phyloP scores from a whole-genome alignment of 2,797 vertebrate genomes.

The Leptatherina wallacei region DNA sequence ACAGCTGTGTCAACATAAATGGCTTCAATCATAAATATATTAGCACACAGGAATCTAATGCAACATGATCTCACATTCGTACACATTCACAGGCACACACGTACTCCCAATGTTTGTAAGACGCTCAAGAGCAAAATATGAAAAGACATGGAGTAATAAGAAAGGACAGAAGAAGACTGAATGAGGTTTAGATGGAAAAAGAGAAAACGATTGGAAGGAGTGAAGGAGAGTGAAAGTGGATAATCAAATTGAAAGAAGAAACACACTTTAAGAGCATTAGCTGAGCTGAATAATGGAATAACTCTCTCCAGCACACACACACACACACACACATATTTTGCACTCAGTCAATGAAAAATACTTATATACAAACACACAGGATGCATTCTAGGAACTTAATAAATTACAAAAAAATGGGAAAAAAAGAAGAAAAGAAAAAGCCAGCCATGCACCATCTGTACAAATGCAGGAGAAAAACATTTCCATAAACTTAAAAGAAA shows the following conservation, averaged over 20 bases:
- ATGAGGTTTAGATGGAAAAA: slow-evolving; percentile 33
- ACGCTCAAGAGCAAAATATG: slow-evolving; percentile 25
- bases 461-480: slow-evolving; percentile 57
- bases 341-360: slow-evolving; percentile 33
- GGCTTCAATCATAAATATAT: slow-evolving; percentile 35
- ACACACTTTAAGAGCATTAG: slow-evolving; percentile 81
- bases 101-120: slow-evolving; percentile 28
- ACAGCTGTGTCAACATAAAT: slow-evolving; percentile 35
- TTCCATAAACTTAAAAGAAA: slow-evolving; percentile 42
- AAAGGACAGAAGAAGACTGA: slow-evolving; percentile 17
- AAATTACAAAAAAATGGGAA: slow-evolving; percentile 53
- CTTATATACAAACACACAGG: slow-evolving; percentile 57
- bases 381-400: slow-evolving; percentile 54
- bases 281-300: slow-evolving; percentile 79
- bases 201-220: slow-evolving; percentile 23
- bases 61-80: slow-evolving; percentile 6
- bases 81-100: slow-evolving; percentile 12
- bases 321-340: slow-evolving; percentile 13
- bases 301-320: slow-evolving; percentile 35
- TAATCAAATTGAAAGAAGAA: slow-evolving; percentile 79
- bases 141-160: slow-evolving; percentile 8
- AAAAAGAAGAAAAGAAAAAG: slow-evolving; percentile 42
- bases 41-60: slow-evolving; percentile 23
- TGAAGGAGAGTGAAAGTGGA: slow-evolving; percentile 32
- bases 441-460: slow-evolving; percentile 74